These are phyloP conservation scores for Rhingia campestris DNA, from an alignment of 2,888 invertebrate genomes.

Conservation along the genomic window DNA sequence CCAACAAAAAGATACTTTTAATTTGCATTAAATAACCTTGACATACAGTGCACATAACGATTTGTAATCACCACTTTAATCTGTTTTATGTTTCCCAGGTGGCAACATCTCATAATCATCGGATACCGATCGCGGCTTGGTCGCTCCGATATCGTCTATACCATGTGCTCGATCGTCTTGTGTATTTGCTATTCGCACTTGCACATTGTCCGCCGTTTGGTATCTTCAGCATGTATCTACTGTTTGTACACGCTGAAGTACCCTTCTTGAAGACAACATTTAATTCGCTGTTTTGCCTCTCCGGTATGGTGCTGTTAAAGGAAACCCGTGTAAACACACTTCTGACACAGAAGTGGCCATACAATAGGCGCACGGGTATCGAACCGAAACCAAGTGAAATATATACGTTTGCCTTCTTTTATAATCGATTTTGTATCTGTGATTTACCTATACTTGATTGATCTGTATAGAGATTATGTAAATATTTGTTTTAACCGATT, in stretches of 20 bases:
- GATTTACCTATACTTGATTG: conserved; percentile 48
- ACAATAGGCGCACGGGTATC: conserved; percentile 12
- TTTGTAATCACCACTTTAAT: conserved; percentile 57
- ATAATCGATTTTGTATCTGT: conserved; percentile 53
- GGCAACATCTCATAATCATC: conserved; percentile 53
- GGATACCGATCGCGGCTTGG: conserved; percentile 33
- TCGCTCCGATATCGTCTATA: background rate
- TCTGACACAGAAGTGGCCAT: conserved; percentile 37
- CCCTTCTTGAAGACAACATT: conserved; percentile 49
- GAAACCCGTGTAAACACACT: conserved; percentile 43
- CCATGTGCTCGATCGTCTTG: background rate
- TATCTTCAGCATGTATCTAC: conserved; percentile 54
- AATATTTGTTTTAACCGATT: conserved; percentile 53
- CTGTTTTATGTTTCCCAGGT: conserved; percentile 41
- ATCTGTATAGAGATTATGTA: conserved; percentile 52
- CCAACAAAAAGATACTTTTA: background rate
- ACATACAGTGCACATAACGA: conserved; percentile 43
- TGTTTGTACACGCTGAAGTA: conserved; percentile 60
- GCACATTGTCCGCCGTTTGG: conserved; percentile 41
- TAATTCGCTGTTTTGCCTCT: conserved; percentile 11
- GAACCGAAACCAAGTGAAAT: background rate
- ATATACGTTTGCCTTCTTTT: background rate
- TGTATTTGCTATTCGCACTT: conserved; percentile 56
- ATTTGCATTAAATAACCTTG: conserved; percentile 62
- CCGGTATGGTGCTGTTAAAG: conserved; percentile 5